Evolutionary conservation across 2,888 invertebrate genomes (phyloP).

Genomic region (Synanthedon formicaeformis): DNA sequence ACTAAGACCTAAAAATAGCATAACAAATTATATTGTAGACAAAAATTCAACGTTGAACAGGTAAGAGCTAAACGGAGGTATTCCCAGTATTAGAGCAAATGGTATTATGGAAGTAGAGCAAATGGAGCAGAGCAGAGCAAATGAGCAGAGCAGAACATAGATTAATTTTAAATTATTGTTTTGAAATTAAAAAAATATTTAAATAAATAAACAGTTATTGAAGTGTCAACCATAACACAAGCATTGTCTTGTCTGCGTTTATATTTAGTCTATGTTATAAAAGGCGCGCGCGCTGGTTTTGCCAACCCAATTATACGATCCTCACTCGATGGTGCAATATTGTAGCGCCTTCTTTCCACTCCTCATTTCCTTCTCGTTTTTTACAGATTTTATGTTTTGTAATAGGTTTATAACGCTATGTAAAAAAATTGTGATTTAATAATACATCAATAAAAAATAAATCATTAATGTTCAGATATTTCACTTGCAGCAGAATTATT

Average conservation of each 20-base stretch:
- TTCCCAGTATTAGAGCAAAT: no score
- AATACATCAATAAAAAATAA: background rate
- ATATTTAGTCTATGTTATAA: constrained; percentile 14
- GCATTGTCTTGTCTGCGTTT: background rate
- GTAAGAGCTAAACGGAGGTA: no score
- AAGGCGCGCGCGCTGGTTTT: constrained; percentile 20
- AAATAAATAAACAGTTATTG: no score
- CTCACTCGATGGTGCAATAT: constrained; percentile 36
- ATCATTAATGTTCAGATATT: background rate
- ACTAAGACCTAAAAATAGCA: no score
- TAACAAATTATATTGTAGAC: no score
- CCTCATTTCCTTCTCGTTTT: constrained; percentile 12
- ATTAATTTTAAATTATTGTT: no score
- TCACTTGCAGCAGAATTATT: background rate
- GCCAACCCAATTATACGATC: constrained; percentile 43
- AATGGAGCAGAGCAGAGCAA: no score
- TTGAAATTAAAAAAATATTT: no score
- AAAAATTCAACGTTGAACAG: no score
- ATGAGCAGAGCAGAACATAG: no score
- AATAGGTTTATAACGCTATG: constrained; percentile 18
- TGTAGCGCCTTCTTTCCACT: constrained; percentile 21
- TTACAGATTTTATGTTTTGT: constrained; percentile 11
- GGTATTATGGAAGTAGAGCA: no score
- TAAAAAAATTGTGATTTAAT: background rate
- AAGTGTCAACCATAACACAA: no score